Evolutionary conservation across 2,113 vertebrate genomes (phyloP).

Genomic region (Halichoeres trimaculatus): DNA sequence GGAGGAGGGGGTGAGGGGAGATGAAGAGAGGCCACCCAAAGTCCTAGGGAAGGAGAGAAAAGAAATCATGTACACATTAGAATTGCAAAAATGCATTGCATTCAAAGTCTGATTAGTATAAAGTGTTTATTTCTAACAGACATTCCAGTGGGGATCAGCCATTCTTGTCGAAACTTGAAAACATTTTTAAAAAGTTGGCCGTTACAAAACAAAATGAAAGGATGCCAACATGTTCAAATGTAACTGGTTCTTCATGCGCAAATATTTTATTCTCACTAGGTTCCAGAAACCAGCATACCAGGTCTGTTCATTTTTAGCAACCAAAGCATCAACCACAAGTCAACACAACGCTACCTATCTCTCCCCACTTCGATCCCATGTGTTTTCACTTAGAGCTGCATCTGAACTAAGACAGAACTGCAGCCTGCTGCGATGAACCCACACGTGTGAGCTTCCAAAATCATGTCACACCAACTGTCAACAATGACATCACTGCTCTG

Average conservation of each 20-base stretch:
- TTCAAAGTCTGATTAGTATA: too few species aligned
- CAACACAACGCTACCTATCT: not conserved
- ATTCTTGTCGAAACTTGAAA: too few species aligned
- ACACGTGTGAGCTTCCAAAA: constrained; percentile 21
- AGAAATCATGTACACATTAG: not conserved
- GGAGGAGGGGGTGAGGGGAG: constrained; percentile 72
- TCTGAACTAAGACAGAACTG: constrained; percentile 16
- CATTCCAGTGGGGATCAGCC: too few species aligned
- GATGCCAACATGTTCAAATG: too few species aligned
- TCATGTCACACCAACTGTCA: constrained; percentile 42
- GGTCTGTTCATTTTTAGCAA: not conserved
- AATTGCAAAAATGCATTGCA: too few species aligned
- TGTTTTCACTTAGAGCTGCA: constrained; percentile 33
- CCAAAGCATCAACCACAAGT: not conserved
- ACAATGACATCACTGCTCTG: constrained; percentile 44
- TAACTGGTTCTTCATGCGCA: too few species aligned
- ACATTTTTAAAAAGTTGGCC: too few species aligned
- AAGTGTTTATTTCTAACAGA: too few species aligned
- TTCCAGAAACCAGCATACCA: not conserved
- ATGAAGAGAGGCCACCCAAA: constrained; percentile 84
- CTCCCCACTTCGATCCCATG: not conserved
- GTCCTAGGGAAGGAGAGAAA: constrained; percentile 81
- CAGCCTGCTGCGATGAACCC: not conserved
- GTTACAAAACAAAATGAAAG: too few species aligned
- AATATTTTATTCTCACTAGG: not conserved